Evolutionary conservation across 2,113 vertebrate genomes (phyloP).

Genomic region (Chunga burmeisteri): DNA sequence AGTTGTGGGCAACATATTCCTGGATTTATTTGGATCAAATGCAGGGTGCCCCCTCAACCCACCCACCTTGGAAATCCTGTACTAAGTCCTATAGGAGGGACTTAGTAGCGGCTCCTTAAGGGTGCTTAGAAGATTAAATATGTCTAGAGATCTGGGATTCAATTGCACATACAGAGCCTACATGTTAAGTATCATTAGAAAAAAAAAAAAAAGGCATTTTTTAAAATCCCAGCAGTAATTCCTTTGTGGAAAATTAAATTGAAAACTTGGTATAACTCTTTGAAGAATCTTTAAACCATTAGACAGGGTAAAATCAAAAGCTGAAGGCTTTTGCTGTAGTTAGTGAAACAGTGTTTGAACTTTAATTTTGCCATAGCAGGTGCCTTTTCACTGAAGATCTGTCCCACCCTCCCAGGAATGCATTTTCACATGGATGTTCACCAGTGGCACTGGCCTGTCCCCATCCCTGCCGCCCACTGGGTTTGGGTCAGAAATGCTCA

Average conservation of each 20-base stretch:
- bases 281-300: not conserved
- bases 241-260: not conserved
- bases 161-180: not conserved
- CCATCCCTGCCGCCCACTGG: not conserved
- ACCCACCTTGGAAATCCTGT: not conserved
- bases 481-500: not conserved
- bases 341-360: not conserved
- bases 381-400: not conserved
- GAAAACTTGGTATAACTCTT: not conserved
- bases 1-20: not conserved
- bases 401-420: not conserved
- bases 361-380: not conserved
- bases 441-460: not conserved
- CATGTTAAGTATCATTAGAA: not conserved
- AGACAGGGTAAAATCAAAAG: not conserved
- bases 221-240: not conserved
- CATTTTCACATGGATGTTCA: accelerated
- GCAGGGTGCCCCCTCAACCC: not conserved
- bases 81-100: not conserved
- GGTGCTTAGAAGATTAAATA: not conserved
- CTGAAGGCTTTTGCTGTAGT: not conserved
- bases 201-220: not conserved
- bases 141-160: not conserved
- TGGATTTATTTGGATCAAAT: not conserved
- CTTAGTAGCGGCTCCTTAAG: not conserved